phyloP scores from a whole-genome alignment of 2,113 vertebrate species.

The Gila orcuttii region DNA sequence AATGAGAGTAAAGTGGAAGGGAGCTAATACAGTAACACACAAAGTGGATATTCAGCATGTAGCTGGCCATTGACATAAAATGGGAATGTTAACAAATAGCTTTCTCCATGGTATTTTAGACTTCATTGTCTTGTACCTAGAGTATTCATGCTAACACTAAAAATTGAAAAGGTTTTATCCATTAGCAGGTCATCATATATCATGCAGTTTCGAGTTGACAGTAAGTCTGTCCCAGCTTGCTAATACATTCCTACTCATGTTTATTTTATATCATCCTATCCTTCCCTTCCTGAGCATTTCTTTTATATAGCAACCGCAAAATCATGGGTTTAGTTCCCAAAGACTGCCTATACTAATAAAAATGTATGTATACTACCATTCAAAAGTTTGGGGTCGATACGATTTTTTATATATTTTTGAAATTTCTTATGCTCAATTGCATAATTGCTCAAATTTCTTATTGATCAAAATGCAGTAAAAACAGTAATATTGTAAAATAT shows the following conservation, averaged over 20 bases:
- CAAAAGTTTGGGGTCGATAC: neutral
- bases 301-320: neutral
- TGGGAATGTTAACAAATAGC: neutral
- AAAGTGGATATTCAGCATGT: neutral
- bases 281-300: neutral
- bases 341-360: neutral
- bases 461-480: neutral
- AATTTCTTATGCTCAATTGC: neutral
- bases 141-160: constrained; percentile 11
- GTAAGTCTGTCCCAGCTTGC: neutral
- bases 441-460: neutral
- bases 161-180: constrained; percentile 1
- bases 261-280: neutral
- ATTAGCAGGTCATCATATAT: neutral
- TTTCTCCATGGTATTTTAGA: neutral
- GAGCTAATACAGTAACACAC: neutral
- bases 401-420: neutral
- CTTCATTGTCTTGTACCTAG: neutral
- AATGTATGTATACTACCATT: neutral
- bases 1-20: neutral
- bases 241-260: neutral
- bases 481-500: neutral
- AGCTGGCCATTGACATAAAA: neutral
- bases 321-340: neutral
- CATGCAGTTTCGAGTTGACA: constrained; percentile 19